Base-by-base conservation (phyloP, 2,113 vertebrate species). In the Spea multiplicata region DNA sequence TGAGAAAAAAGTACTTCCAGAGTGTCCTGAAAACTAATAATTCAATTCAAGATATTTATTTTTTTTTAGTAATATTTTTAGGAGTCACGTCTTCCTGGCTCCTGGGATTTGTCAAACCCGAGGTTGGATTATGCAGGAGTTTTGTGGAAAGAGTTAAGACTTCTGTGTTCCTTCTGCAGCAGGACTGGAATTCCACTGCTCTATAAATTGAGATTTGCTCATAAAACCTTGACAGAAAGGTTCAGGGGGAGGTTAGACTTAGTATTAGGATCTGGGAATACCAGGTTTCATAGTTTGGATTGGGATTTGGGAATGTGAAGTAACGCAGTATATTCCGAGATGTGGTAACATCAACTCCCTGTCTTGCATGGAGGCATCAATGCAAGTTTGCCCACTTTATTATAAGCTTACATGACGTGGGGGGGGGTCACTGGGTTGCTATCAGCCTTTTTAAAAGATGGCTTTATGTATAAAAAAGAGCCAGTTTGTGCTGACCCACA, bases 201-300 rank as follows among this genome's bases (percentile, higher is more conserved):
- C 66, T 69, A 76, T 76, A 76, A 76, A 76, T 76, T 76, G 66
- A 76, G 50, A 76, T 57, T 76, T 14, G 74, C 65, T 69, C 74
- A 76, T 76, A 76, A 76, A 76, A 57, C 49, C 49, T 76, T 76
- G 74, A 76, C 74, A 76, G 74, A 69, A 53, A 68, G 55, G 74
- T 76, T 76, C 74, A 76, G 66, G 44, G 57, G 67, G 48, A 66
- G 74, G 66, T 76, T 76, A 76, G 74, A 16, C n/a, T 48, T 50
- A 47, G 49, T 67, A 50, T 52, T 66, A 50, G 48, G 17, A 55
- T 75, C 65, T 9, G 44, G 64, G 44, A 76, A 52, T 47, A 66
- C 66, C 52, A 76, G 14, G n/a, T 48, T 76, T 66, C 48, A 76
- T 47, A 44, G n/a, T 55, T 47, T 16, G 52, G 47, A 30, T 12